Conservation (phyloP, 2,113 vertebrate genomes). For the Lontra canadensis region DNA sequence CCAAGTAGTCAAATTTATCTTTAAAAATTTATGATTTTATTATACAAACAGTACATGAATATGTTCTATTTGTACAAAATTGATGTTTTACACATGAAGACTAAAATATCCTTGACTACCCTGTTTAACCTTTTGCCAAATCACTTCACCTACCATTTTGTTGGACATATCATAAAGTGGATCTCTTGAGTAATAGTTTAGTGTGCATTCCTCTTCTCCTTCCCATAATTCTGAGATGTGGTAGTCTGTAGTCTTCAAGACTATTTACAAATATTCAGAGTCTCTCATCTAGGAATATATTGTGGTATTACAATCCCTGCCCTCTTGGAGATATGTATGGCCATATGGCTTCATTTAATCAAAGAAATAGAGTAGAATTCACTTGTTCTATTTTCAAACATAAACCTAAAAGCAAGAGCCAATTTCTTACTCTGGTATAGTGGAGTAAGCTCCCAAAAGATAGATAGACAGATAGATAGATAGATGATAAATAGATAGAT, state of each 20-base stretch:
- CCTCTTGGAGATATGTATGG: not conserved
- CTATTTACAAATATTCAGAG: not conserved
- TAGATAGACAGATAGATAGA: no score
- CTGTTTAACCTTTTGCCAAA: not conserved
- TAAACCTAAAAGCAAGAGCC: not conserved
- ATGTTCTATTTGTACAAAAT: not conserved
- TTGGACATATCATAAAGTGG: not conserved
- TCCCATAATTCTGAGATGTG: not conserved
- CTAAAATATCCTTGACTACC: not conserved
- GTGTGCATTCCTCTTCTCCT: not conserved
- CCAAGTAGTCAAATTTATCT: not conserved
- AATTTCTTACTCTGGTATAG: not conserved
- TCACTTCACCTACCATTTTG: not conserved
- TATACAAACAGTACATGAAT: not conserved
- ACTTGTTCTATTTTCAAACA: not conserved
- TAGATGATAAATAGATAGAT: no score
- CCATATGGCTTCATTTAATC: not conserved
- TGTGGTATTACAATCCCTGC: not conserved
- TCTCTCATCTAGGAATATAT: not conserved
- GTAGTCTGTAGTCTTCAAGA: not conserved
- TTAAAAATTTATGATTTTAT: not conserved
- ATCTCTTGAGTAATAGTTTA: not conserved
- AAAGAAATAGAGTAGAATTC: not conserved
- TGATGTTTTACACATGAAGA: not conserved
- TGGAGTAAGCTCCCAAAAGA: not conserved